These are phyloP conservation scores for Hemiscyllium ocellatum DNA, from an alignment of 2,113 vertebrate genomes.

Conservation along the genomic window DNA sequence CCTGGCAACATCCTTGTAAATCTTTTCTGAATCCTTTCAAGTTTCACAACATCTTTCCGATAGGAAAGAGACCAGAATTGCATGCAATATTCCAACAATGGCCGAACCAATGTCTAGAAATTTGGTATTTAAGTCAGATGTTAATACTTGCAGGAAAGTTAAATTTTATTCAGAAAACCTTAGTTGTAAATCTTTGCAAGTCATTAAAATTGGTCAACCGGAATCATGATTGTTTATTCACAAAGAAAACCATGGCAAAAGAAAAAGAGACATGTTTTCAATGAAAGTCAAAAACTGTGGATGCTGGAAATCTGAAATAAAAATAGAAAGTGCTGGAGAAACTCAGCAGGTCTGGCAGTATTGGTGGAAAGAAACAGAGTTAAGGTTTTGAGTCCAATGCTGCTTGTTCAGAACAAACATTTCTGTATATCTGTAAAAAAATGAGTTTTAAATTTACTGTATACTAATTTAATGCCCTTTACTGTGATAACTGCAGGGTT, in stretches of 20 bases:
- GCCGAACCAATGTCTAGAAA: background rate
- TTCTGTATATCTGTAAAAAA: background rate
- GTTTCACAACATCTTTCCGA: no score
- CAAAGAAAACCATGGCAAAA: background rate
- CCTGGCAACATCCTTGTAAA: no score
- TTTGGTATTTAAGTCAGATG: background rate
- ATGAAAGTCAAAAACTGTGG: no score
- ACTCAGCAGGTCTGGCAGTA: no score
- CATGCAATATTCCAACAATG: no score
- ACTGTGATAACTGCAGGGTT: background rate
- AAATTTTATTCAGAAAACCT: background rate
- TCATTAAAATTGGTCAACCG: background rate
- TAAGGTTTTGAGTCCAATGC: no score
- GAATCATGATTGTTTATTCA: background rate
- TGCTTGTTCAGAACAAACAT: background rate
- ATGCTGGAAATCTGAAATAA: no score
- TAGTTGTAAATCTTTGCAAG: background rate
- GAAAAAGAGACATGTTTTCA: no score
- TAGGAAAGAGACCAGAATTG: no score
- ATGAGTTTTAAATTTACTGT: background rate
- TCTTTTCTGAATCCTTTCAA: no score
- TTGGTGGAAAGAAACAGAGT: no score
- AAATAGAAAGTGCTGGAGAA: no score
- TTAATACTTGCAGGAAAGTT: background rate
- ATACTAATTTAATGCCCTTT: background rate